Conservation (phyloP, 1,140 invertebrate genomes). For the Hypothenemus hampei region DNA sequence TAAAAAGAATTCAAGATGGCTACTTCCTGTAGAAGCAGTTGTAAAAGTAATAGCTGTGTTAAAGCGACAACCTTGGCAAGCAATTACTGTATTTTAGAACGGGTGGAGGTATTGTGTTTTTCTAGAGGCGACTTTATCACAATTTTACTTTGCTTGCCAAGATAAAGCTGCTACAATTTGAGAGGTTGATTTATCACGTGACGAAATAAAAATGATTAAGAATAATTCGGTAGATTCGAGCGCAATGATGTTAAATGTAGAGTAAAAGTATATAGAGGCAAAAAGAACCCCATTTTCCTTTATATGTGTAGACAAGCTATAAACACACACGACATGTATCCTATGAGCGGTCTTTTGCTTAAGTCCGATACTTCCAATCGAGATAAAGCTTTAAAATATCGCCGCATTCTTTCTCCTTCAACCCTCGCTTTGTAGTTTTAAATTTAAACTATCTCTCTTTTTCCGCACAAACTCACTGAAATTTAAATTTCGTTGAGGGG, state of each 20-base stretch:
- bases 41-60: conserved; percentile 32
- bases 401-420: conserved; percentile 32
- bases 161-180: not conserved
- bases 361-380: conserved; percentile 33
- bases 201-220: conserved; percentile 5
- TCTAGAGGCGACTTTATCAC: not conserved
- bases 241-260: conserved; percentile 29
- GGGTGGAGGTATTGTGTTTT: conserved; percentile 15
- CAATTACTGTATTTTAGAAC: conserved; percentile 32
- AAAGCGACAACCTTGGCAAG: conserved; percentile 28
- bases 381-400: conserved; percentile 36
- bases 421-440: conserved; percentile 34
- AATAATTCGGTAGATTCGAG: conserved; percentile 10
- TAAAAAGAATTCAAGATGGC: conserved; percentile 31
- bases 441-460: conserved; percentile 36
- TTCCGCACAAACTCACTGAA: conserved; percentile 36
- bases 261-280: conserved; percentile 27
- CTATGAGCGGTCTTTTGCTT: conserved; percentile 26
- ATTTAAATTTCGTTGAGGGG: conserved; percentile 31
- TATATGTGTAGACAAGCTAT: conserved; percentile 26
- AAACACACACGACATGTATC: conserved; percentile 31
- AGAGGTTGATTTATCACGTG: conserved; percentile 3
- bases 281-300: conserved; percentile 22
- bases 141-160: not conserved
- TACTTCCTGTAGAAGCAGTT: conserved; percentile 28